A percentile compares a stretch with the other conserved stretches of the same genome.
Conservation (phyloP, 1,140 invertebrate species). For the Neomicropteryx cornuta region DNA sequence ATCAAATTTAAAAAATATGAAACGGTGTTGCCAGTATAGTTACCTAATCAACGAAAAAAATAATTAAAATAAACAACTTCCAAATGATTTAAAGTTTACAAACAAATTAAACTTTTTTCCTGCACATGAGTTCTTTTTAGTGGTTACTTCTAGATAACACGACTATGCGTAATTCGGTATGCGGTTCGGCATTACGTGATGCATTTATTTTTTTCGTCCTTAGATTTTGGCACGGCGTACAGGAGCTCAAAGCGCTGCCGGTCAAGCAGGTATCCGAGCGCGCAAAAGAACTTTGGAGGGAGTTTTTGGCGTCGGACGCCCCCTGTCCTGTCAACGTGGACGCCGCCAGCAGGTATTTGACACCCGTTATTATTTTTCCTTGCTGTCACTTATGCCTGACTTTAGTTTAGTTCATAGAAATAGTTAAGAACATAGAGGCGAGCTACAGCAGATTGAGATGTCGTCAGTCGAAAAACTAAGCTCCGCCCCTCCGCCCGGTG, state of each 20-base stretch:
- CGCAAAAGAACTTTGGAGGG: slow-evolving; percentile 89
- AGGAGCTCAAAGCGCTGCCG: slow-evolving; percentile 80
- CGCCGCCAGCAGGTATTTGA: slow-evolving; percentile 51
- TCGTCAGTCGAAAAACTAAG: too few species aligned
- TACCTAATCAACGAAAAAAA: too few species aligned
- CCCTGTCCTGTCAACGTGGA: slow-evolving; percentile 96
- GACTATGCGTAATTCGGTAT: neutral
- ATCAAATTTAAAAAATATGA: too few species aligned
- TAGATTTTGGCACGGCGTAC: slow-evolving; percentile 95
- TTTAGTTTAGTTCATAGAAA: slow-evolving; percentile 67
- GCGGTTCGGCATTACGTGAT: neutral
- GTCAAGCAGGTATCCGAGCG: slow-evolving; percentile 75
- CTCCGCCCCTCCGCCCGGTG: too few species aligned
- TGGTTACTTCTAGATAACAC: too few species aligned
- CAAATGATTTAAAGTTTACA: too few species aligned
- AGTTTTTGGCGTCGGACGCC: slow-evolving; percentile 88
- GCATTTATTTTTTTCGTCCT: slow-evolving; percentile 2
- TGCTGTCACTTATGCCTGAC: slow-evolving; percentile 2
- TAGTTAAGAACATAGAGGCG: slow-evolving; percentile 68
- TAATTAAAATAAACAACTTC: too few species aligned
- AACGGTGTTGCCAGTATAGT: too few species aligned
- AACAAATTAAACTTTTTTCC: too few species aligned
- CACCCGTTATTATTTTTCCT: slow-evolving; percentile 1
- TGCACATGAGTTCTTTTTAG: too few species aligned
- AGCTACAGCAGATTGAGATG: too few species aligned